phyloP scores from a whole-genome alignment of 2,888 invertebrate species.

The Adelphocoris suturalis region DNA sequence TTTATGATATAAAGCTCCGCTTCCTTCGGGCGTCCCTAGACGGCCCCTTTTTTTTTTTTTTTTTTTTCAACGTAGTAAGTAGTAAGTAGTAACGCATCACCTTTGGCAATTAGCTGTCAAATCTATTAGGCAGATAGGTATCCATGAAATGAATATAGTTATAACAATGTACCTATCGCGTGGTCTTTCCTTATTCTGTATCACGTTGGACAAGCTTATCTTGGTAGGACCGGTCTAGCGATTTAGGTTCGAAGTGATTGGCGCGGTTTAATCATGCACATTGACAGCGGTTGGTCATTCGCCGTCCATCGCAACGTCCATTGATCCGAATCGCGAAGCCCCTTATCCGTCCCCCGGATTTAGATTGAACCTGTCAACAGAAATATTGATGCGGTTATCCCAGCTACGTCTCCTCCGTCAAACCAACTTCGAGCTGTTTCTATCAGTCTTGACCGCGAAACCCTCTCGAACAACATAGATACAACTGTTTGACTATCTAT shows the following conservation, averaged over 20 bases:
- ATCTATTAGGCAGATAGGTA: no score
- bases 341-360: slow-evolving; percentile 2
- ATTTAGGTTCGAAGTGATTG: neutral
- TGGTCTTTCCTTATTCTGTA: no score
- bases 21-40: no score
- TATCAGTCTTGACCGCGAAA: neutral
- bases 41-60: no score
- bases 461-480: neutral
- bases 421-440: neutral
- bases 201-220: neutral
- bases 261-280: slow-evolving; percentile 14
- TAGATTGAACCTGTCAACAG: slow-evolving; percentile 60
- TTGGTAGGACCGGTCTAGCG: neutral
- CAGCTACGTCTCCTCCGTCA: neutral
- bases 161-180: no score
- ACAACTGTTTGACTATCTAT: neutral
- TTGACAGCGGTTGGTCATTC: slow-evolving; percentile 16
- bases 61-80: no score
- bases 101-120: no score
- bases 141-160: no score
- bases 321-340: neutral
- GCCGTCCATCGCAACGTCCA: neutral
- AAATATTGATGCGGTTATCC: slow-evolving; percentile 30
- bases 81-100: no score
- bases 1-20: no score